phyloP scores from a whole-genome alignment of 2,888 invertebrate species.

The Entomobrya proxima region DNA sequence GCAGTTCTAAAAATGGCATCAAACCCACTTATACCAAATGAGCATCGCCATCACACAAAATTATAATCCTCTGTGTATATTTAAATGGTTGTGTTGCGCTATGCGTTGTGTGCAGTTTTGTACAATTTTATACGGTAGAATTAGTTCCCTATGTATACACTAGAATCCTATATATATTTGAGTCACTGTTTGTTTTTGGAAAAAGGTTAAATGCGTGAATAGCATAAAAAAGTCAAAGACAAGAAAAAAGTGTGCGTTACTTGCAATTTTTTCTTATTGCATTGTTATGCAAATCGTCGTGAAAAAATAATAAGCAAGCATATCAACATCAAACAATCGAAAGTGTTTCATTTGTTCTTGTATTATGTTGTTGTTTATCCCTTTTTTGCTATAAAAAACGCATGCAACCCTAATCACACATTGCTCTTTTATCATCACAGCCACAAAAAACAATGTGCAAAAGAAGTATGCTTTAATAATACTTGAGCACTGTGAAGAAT shows the following conservation, averaged over 20 bases:
- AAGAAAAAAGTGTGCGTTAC: constrained; percentile 18
- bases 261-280: constrained; percentile 17
- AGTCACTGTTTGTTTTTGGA: not conserved
- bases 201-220: not conserved
- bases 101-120: not conserved
- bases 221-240: no score
- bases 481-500: constrained; percentile 8
- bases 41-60: constrained; percentile 20
- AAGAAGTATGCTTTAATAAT: not conserved
- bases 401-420: not conserved
- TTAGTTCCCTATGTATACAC: not conserved
- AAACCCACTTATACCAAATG: constrained; percentile 6
- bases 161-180: not conserved
- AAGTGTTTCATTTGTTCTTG: not conserved
- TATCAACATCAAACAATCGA: constrained; percentile 28
- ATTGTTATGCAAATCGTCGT: constrained; percentile 25
- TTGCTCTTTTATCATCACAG: not conserved
- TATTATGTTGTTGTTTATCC: not conserved
- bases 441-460: not conserved
- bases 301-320: constrained; percentile 1
- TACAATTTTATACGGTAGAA: not conserved
- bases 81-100: constrained; percentile 21
- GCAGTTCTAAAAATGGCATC: constrained; percentile 25
- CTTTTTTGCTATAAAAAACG: not conserved
- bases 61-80: constrained; percentile 1